Evolutionary conservation across 2,113 vertebrate species (phyloP), one percentile per base, ranked within the genome.

Genomic region (Catharus fuscescens): DNA sequence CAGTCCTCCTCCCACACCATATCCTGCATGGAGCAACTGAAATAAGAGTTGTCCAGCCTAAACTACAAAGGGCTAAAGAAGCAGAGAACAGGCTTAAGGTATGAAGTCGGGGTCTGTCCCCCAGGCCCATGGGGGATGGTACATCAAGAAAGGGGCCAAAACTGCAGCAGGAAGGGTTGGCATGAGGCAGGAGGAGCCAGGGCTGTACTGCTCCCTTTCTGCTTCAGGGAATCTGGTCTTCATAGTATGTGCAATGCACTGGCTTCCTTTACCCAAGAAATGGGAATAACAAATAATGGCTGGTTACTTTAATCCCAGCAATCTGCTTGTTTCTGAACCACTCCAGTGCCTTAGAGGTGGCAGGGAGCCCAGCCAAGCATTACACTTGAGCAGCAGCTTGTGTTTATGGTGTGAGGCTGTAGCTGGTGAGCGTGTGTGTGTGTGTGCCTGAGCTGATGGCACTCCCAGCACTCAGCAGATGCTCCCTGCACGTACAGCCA

Each of bases 301-400:
- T 88, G 74, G 9, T 74, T 90, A 52, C 40, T 88, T 78, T 80
- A 59, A 45, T 34, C 60, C 31, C 85, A 61, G 53, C 47, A 71
- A 42, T 48, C 93, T 29, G 10, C 44, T 70, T 53, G 79, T 60
- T 88, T 71, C 88, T 74, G 60, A 88, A 12, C 29, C 40, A 34
- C 25, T 40, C 2, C 1, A 69, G 89, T 32, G 70, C 57, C 1
- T 3, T 16, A 15, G 71, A 85, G 44, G 82, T 80, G 79, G 92
- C 66, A 83, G 40, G 80, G 70, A 93, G 82, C 82, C 84, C 79
- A 95, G 95, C 60, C 90, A 95, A 93, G 82, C 64, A 3, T 6
- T 14, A 44, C 80, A 34, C 76, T 92, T 10, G 64, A 96, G 72
- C 69, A 90, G 90, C 96, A 96, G 96, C 93, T 95, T 95, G 93